Evolutionary conservation across 2,113 vertebrate genomes (phyloP), one percentile per base, ranked within the genome.

Genomic region (Abramis brama): DNA sequence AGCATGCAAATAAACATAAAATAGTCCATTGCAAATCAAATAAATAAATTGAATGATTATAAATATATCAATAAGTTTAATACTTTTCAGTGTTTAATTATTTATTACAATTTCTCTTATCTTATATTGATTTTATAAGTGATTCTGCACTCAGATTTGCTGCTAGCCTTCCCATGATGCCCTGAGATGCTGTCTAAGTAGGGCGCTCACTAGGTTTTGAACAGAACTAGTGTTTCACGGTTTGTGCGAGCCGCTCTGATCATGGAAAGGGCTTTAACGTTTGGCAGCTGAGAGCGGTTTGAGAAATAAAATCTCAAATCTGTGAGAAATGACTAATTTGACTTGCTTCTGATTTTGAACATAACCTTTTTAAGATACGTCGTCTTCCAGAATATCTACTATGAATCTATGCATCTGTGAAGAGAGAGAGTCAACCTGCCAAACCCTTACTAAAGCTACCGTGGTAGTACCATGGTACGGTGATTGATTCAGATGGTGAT

Each of bases 381-480:
- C 17, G 4, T 77, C 75, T 77, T 55, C 75, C 75, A 55, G 74
- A 77, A 77, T 9, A 30, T 30, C 74, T 47, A 13, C 13, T 27
- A 25, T 30, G 43, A 52, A 76, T 52, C 74, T 76, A 76, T 76
- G 74, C 74, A 76, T 76, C 25, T 39, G 68, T 39, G 15, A 70
- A 39, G 33, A 39, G 45, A 25, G 73, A 47, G 45, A 76, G 13
- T 27, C n/a, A 30, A 76, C 74, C 68, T 19, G 68, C 19, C 47
- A 55, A 55, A 55, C 45, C 15, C 25, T 77, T 33, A 55, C 8
- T 9, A 76, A 76, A 50, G 2, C 1, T 9, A 36, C 1, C 0
- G 15, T 19, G 30, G 27, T 33, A 0, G 0, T 7, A 19, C 17
- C 17, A 21, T 55, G 17, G 27, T 25, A 68, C 27, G 5, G 27